A percentile compares a stretch with the other conserved stretches of the same genome.
phyloP scores from a whole-genome alignment of 1,140 invertebrate genomes.

The Trichomalopsis sarcophagae region DNA sequence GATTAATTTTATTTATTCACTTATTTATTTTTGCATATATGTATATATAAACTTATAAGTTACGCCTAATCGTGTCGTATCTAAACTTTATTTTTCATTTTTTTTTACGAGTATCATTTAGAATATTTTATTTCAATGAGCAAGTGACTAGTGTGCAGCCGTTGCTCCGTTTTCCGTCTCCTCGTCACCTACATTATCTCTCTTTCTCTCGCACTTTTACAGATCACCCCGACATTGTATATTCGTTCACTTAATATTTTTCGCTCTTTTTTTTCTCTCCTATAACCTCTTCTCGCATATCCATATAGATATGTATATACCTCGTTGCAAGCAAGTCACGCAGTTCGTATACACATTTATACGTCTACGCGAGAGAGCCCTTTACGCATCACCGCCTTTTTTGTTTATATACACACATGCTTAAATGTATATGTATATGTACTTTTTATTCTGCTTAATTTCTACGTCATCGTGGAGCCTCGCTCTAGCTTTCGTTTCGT shows the following conservation, averaged over 20 bases:
- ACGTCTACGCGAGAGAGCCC: not conserved
- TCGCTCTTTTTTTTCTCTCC: conserved; percentile 3
- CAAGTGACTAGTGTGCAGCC: conserved; percentile 60
- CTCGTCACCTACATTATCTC: not conserved
- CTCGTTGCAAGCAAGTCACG: not conserved
- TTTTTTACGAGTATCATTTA: conserved; percentile 60
- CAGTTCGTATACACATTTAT: conserved; percentile 30
- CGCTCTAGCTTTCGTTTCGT: not conserved
- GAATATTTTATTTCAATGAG: conserved; percentile 67
- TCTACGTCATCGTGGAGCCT: not conserved
- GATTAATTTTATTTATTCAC: conserved; percentile 51
- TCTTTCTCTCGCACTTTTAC: not conserved
- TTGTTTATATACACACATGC: conserved; percentile 37
- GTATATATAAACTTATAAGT: conserved; percentile 62
- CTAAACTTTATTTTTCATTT: conserved; percentile 62
- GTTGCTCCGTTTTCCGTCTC: conserved; percentile 32
- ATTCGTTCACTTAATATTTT: conserved; percentile 25
- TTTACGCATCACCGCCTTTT: not conserved
- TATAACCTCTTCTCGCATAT: not conserved
- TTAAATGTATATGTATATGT: conserved; percentile 11
- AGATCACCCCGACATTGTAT: conserved; percentile 46
- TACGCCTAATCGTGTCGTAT: conserved; percentile 59
- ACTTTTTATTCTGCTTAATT: conserved; percentile 9
- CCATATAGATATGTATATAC: conserved; percentile 42
- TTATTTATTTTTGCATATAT: conserved; percentile 58